Evolutionary conservation across 1,140 invertebrate genomes (phyloP), one percentile per base, ranked within the genome.

Genomic region (Adoxophyes honmai): DNA sequence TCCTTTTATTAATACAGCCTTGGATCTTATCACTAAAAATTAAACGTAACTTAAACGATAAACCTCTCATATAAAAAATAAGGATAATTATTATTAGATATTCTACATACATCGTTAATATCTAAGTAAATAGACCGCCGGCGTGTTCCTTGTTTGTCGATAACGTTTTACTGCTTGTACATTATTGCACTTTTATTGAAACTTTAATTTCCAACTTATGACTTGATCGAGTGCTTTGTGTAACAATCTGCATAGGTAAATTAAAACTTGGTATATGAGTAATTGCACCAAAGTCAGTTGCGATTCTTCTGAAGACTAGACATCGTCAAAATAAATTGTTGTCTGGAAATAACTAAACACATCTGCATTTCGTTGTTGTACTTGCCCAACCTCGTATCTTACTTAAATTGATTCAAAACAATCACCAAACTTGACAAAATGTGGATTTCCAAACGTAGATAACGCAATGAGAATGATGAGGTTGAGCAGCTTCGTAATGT

Each of bases 91-190:
- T 69, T 64, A 68, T 76, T 78, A 79, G 75, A 66, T 70, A 80
- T 75, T 75, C 66, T 70, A 79, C 59, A 73, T 73, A 73, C 68
- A 63, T 60, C 34, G 38, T 74, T 81, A 78, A 59, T 74, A 65
- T 68, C 82, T 85, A 86, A 84, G 83, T 86, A 82, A 61, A 84
- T 83, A 86, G 82, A 85, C 82, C 82, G 85, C 77, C 70, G 70
- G 72, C 61, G 60, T 69, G 39, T 77, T 78, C 63, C 67, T 74
- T 74, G 62, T 71, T 64, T 62, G 55, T 42, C 59, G 21, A 28
- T 28, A 3, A 28, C 21, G 61, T 62, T 59, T 57, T 34, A 52
- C 51, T 52, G 44, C 57, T 61, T 51, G 55, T 53, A 52, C 34
- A 65, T 70, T 75, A 77, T 79, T 80, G 74, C 73, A 77, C 73